These are phyloP conservation scores for Sebastes hubbsi DNA, from an alignment of 2,797 vertebrate species.

Conservation along the genomic window DNA sequence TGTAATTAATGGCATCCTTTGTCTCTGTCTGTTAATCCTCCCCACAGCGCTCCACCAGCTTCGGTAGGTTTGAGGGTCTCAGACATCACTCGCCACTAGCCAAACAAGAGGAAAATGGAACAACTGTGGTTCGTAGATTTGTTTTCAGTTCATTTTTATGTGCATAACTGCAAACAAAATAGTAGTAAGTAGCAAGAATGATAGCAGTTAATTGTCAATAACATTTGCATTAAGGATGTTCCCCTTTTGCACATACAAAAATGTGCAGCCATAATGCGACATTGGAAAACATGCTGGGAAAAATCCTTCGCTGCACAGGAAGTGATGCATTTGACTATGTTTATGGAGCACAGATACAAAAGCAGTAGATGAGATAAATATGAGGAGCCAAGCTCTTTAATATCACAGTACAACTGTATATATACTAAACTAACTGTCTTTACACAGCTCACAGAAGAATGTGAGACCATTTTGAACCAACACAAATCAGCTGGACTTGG, in stretches of 20 bases:
- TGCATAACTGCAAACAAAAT: background rate
- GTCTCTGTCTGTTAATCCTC: conserved; percentile 18
- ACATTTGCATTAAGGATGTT: background rate
- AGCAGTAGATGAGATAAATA: background rate
- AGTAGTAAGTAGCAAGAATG: background rate
- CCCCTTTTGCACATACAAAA: background rate
- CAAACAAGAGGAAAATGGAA: conserved; percentile 83
- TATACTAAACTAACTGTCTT: background rate
- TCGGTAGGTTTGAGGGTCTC: conserved; percentile 93
- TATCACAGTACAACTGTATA: background rate
- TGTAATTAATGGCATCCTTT: background rate
- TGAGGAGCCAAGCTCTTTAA: background rate
- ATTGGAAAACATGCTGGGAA: background rate
- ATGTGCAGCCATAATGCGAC: background rate
- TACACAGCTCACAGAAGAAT: conserved; percentile 77
- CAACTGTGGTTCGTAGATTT: conserved; percentile 66
- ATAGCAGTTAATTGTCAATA: background rate
- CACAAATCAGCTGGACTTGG: conserved; percentile 84
- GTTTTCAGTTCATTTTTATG: background rate
- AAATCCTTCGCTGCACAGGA: conserved; percentile 1
- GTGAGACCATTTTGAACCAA: conserved; percentile 77
- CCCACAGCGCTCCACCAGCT: conserved; percentile 92
- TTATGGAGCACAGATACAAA: background rate
- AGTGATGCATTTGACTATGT: background rate
- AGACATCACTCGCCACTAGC: conserved; percentile 76